A percentile compares a stretch with the other conserved stretches of the same genome.
Evolutionary conservation across 2,113 vertebrate species (phyloP).

Genomic region (Alligator mississippiensis): DNA sequence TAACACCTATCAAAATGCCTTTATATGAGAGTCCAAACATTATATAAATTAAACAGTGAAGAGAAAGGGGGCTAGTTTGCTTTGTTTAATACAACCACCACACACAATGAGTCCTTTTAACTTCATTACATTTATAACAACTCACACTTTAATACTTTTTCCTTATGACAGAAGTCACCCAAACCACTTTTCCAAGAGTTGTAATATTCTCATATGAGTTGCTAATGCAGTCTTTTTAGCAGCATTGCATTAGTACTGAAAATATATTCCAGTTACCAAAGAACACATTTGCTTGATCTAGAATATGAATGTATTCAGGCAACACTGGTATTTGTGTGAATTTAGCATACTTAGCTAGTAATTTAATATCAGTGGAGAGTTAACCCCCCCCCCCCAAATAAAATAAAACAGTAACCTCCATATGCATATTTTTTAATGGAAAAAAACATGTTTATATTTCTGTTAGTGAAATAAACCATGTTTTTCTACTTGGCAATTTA

Average conservation of each 20-base stretch:
- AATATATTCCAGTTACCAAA: slow-evolving; percentile 76
- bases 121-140: slow-evolving; percentile 15
- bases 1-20: slow-evolving; percentile 38
- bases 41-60: slow-evolving; percentile 46
- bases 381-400: too few relatives aligned
- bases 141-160: slow-evolving; percentile 28
- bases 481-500: slow-evolving; percentile 62
- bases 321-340: slow-evolving; percentile 51
- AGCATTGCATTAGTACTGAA: slow-evolving; percentile 55
- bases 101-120: slow-evolving; percentile 10
- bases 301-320: slow-evolving; percentile 22
- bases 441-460: slow-evolving; percentile 61
- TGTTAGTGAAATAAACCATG: slow-evolving; percentile 59
- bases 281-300: slow-evolving; percentile 72
- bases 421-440: slow-evolving; percentile 45
- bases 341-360: slow-evolving; percentile 53
- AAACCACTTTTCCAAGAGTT: not conserved
- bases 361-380: slow-evolving; percentile 43
- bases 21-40: slow-evolving; percentile 42
- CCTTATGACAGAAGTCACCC: slow-evolving; percentile 4
- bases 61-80: slow-evolving; percentile 19
- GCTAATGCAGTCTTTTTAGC: not conserved
- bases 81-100: not conserved
- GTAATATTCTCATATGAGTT: slow-evolving; percentile 17
- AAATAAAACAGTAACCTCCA: slow-evolving; percentile 14